Evolutionary conservation across 1,140 invertebrate species (phyloP), one percentile per base, ranked within the genome.

Genomic region (Ectropis grisescens): DNA sequence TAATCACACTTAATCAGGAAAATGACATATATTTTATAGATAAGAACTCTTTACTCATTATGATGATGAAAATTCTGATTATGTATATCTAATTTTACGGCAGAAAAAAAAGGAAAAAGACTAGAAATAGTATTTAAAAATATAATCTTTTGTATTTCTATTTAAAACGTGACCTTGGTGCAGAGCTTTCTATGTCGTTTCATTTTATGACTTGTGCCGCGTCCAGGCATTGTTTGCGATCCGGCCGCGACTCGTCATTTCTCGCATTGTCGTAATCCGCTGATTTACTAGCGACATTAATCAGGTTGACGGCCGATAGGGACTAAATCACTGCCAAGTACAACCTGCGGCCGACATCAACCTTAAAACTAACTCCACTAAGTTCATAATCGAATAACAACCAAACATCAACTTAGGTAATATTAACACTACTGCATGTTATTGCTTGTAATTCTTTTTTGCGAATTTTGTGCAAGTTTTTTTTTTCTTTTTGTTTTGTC

Each of bases 231-330:
- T 48, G 60, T 56, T 53, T 62, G 60, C 67, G 67, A 69, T 69
- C 62, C 68, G 49, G 66, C 58, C 66, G 57, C 71, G 71, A 65
- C 69, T 80, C 75, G 75, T 80, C 75, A 80, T 76, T 76, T 75
- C 75, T 80, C 71, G 69, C 71, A 80, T 80, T 80, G 75, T 76
- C 69, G 75, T 80, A 80, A 76, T 80, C 71, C 75, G 62, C 64
- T 80, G 75, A 80, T 80, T 76, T 80, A 80, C 71, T 71, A 68
- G 67, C 68, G 57, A 67, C 75, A 80, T 80, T 80, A 80, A 80
- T 80, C 71, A 80, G 75, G 58, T 64, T 68, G 69, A 72, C 75
- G 69, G 70, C 64, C 71, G 71, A 80, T 80, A 75, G 71, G 69
- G 74, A 68, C 74, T 71, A 74, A 76, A 74, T 74, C 66, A 74